Evolutionary conservation across 2,113 vertebrate species (phyloP), one percentile per base, ranked within the genome.

Genomic region (Mastomys natalensis): DNA sequence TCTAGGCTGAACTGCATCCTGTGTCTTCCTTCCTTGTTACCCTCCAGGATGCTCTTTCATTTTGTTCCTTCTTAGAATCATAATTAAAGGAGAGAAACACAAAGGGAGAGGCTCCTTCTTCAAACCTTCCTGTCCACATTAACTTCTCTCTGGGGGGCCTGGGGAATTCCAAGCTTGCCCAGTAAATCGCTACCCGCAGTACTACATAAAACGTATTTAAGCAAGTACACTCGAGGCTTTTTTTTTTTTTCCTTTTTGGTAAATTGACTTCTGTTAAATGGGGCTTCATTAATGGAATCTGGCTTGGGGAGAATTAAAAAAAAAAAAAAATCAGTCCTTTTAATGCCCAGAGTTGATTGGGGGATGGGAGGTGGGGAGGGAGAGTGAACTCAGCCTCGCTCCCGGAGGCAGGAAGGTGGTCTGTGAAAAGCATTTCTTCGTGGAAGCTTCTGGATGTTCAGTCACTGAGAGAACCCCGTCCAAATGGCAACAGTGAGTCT

Each of bases 221-320:
- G 97, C 97, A 98, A 98, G 97, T 97, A 96, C 86, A 90, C 82
- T 68, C 84, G 37, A 22, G 53, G 15, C 0, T 88, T 85, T 97
- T 94, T 94, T 86, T 93, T 87, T 82, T 96, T 96, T 95, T 96
- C 78, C 89, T 97, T 97, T 97, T 97, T 95, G 95, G 97, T 97
- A 90, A 98, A 97, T 86, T 96, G 88, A 96, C 96, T 98, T 94
- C 95, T 16, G 48, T 96, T 97, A 98, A 97, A 97, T 97, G 95
- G 96, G 87, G 93, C 96, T 97, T 98, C 98, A 97, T 98, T 98
- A 98, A 98, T 90, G 89, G 95, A 95, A 97, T 97, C 96, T 87
- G 94, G 90, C 95, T 98, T 94, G 89, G 29, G 80, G 80, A 91
- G 95, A 88, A 96, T 80, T 84, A 84, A 84, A 84, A 55, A 85